phyloP scores from a whole-genome alignment of 2,113 vertebrate species.

The Oceanites oceanicus region DNA sequence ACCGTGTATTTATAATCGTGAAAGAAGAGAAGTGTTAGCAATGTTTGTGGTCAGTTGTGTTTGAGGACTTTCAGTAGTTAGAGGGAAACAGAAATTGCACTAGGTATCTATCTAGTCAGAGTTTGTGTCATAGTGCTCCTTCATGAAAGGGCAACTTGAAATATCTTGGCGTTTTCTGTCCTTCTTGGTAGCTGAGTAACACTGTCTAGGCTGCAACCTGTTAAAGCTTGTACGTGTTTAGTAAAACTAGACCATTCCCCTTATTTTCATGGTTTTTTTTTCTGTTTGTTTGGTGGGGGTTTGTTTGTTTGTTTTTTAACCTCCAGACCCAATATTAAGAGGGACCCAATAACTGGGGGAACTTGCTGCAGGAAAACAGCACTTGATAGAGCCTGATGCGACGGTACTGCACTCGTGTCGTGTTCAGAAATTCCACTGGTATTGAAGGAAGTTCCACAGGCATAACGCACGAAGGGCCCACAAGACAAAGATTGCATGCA shows the following conservation, averaged over 20 bases:
- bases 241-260: background rate
- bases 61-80: background rate
- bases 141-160: background rate
- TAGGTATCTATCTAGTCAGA: background rate
- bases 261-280: background rate
- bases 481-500: background rate
- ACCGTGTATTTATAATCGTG: rapidly evolving
- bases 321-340: background rate
- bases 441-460: background rate
- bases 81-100: background rate
- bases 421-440: background rate
- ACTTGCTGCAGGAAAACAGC: background rate
- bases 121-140: background rate
- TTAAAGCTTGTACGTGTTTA: background rate
- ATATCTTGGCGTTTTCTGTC: background rate
- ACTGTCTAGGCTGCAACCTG: background rate
- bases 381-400: background rate
- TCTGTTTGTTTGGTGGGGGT: background rate
- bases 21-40: background rate
- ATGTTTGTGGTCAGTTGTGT: background rate
- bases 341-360: background rate
- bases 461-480: rapidly evolving
- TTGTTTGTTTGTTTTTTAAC: background rate
- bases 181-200: background rate
- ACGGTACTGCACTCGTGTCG: rapidly evolving